Conservation (phyloP, 2,888 invertebrate genomes). For the Odontocerum albicorne region DNA sequence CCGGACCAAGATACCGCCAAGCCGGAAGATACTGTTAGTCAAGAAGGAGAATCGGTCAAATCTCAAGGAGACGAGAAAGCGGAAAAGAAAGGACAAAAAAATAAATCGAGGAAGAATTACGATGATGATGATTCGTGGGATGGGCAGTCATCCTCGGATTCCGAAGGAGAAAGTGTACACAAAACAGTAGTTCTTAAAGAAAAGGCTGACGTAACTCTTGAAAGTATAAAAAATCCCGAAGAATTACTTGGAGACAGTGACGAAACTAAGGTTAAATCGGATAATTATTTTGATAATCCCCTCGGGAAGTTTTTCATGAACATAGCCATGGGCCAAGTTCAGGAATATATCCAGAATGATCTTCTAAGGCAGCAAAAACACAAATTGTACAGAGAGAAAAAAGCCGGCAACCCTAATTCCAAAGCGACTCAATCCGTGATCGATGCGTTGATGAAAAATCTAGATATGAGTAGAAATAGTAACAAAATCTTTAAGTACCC, state of each 20-base stretch:
- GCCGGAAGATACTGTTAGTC: conserved; percentile 41
- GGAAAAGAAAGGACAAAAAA: conserved; percentile 33
- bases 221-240: neutral
- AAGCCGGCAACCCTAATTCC: conserved; percentile 61
- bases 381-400: conserved; percentile 72
- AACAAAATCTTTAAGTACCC: conserved; percentile 77
- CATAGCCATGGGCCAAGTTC: conserved; percentile 87
- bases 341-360: conserved; percentile 91
- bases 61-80: conserved; percentile 48
- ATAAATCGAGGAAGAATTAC: conserved; percentile 41
- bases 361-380: conserved; percentile 83
- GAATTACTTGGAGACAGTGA: neutral
- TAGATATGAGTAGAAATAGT: conserved; percentile 83
- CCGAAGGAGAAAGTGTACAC: conserved; percentile 50
- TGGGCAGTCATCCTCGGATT: conserved; percentile 56
- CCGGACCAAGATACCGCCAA: conserved; percentile 46
- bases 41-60: neutral
- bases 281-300: conserved; percentile 82
- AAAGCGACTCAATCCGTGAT: conserved; percentile 76
- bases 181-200: conserved; percentile 57
- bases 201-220: conserved; percentile 47
- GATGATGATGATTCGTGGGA: conserved; percentile 63
- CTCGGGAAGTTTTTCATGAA: conserved; percentile 89
- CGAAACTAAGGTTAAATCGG: conserved; percentile 49
- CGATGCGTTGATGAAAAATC: conserved; percentile 77